Base-by-base conservation (phyloP, 2,797 vertebrate species). In the Smutsia gigantea region DNA sequence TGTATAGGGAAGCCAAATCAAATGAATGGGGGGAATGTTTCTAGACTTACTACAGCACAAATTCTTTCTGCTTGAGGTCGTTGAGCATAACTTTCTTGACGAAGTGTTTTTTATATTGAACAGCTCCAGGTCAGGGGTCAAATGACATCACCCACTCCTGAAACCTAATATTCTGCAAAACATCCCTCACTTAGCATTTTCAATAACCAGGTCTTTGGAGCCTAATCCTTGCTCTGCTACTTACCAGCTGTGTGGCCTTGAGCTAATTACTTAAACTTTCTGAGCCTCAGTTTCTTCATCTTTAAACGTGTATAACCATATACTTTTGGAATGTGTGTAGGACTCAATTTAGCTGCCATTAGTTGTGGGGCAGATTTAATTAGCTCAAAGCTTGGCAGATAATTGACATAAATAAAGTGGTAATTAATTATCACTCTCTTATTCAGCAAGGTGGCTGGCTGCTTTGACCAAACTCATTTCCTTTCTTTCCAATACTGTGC, bases 111-210 rank as follows among this genome's bases (percentile, higher is more conserved):
- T 19, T 53, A 75, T 71, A 92, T 49, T 95, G 75, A 96, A 97
- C 89, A 74, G 84, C 63, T 59, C 27, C 89, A 83, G 46, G 86
- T 37, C 59, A 95, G 81, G 82, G 95, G 49, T 78, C 51, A 29
- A 94, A 90, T 69, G 46, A 92, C 46, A 55, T 82, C 92, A 97
- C 78, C 81, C 34, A 96, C 72, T 87, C 85, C 61, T 92, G 85
- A 96, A 97, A 95, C 31, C 64, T 34, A 85, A 53, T 63, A 10
- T 53, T 77, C 55, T n/a, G 12, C 29, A 75, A 71, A 95, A 97
- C n/a, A 59, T 69, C 23, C 25, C 79, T 77, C 55, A 57, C 15
- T 25, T 78, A 91, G 37, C 42, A 51, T 64, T 94, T 90, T 66
- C 82, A 87, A 90, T 31, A 93, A 78, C 4, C 15, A 53, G 25